Base-by-base conservation (phyloP, 2,888 invertebrate genomes). In the Cerastis leucographa region DNA sequence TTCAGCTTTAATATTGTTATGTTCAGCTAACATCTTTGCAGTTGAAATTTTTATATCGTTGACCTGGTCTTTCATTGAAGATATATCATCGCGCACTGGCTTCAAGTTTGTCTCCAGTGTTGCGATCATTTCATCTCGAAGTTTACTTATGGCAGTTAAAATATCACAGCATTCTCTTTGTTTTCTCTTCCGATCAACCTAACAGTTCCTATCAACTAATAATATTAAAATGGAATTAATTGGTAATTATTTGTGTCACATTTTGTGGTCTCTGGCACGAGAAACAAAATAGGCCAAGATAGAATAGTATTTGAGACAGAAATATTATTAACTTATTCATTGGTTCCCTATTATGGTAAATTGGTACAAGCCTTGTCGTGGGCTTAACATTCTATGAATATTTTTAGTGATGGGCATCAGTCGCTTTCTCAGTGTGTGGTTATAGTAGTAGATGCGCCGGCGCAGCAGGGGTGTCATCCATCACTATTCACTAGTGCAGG, bases 341-440 rank as follows among this genome's bases (percentile, higher is more conserved):
- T 71, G 40, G 64, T 61, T 78, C 64, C 54, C 66, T 71, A 84
- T 82, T 81, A 75, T 79, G 42, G 79, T 78, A 79, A 84, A 78
- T 80, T 64, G 25, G 59, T 71, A 22, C 75, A 71, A 72, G 70
- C 35, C 17, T 56, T 56, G 49, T 54, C 46, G 29, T 69, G 35
- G 62, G 68, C 49, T 89, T 79, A 74, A 90, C 90, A 89, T 89
- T 90, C 90, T 90, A 92, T 93, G 91, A 91, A 92, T 93, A 93
- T 87, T 85, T 91, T 90, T 86, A 90, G 87, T 86, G 85, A 85
- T 89, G 85, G 76, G 85, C 89, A 90, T 91, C 90, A 90, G 88
- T 70, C 35, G 40, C 40, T 40, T 71, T 69, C 65, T 65, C 42
- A 7, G 35, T 67, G 54, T 17, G 17, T 40, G 6, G 7, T 6